phyloP scores from a whole-genome alignment of 2,888 invertebrate species.

The Cosmorhoe ocellata region DNA sequence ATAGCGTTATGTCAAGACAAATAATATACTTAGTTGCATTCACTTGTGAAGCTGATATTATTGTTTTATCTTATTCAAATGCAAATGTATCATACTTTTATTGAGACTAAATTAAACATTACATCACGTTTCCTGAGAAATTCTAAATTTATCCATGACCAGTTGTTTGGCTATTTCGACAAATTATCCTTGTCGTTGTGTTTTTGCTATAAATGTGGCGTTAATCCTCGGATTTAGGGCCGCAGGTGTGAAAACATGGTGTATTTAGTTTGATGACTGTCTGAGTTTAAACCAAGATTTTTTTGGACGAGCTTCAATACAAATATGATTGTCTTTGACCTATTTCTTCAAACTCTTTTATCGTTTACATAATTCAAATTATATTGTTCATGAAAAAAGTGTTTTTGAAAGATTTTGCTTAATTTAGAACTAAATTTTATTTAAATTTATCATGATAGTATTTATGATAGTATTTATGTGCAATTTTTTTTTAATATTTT shows the following conservation, averaged over 20 bases:
- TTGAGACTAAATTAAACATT: conserved; percentile 39
- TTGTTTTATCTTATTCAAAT: conserved; percentile 7
- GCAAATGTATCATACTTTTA: conserved; percentile 21
- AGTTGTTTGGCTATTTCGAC: conserved; percentile 26
- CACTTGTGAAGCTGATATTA: conserved; percentile 8
- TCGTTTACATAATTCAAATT: too few species aligned
- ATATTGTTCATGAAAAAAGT: too few species aligned
- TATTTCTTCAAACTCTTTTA: too few species aligned
- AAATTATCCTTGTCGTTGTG: conserved; percentile 13
- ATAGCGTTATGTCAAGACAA: too few species aligned
- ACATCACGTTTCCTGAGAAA: conserved; percentile 38
- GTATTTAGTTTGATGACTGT: neutral
- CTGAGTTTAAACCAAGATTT: neutral
- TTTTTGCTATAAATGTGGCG: conserved; percentile 15
- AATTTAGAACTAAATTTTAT: too few species aligned
- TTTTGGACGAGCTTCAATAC: too few species aligned
- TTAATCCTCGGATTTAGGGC: conserved; percentile 30
- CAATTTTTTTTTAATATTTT: too few species aligned
- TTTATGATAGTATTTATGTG: too few species aligned
- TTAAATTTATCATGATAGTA: too few species aligned
- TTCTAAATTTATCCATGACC: conserved; percentile 47
- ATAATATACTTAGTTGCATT: too few species aligned
- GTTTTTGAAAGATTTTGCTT: too few species aligned
- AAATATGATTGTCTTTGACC: too few species aligned
- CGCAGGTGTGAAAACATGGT: conserved; percentile 11